Evolutionary conservation across 2,888 invertebrate genomes (phyloP), one percentile per base, ranked within the genome.

Genomic region (Acronicta leporina): DNA sequence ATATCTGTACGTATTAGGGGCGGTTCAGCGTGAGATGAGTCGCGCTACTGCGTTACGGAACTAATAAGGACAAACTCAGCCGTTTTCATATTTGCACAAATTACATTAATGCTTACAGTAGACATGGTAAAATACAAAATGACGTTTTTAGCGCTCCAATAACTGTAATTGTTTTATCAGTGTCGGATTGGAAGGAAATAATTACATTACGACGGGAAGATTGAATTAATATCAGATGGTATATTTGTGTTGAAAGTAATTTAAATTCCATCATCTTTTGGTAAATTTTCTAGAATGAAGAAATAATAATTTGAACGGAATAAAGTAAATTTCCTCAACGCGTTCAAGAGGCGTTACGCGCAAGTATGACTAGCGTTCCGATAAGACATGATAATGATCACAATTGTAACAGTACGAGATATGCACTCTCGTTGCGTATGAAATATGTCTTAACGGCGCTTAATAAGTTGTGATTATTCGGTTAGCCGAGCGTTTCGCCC

Each of bases 61-160:
- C 87, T 92, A 91, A 91, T 90, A 91, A 90, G 88, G 86, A 83
- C 81, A 86, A 87, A 87, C 83, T 87, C 86, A 79, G 84, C 79
- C 87, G 83, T 90, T 90, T 89, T 87, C 90, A 90, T 91, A 91
- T 92, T 91, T 91, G 89, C 86, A 79, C 89, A 88, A 90, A 92
- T 91, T 89, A 91, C 87, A 85, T 90, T 89, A 91, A 90, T 82
- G 86, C 85, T 90, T 86, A 74, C 77, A 75, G 75, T 79, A 76
- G 84, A 82, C 79, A 83, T 79, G 80, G 80, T 81, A 75, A 74
- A 81, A 77, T 71, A 73, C 77, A 84, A 74, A 85, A 81, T 64
- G 75, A 82, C 82, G 73, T 67, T 73, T 63, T 55, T 63, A 73
- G 66, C 65, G 71, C 59, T 68, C 80, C 76, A 80, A 71, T 50